These are phyloP conservation scores for Pocillopora damicornis DNA, from an alignment of 64 coral and sea anemone species.

Conservation along the genomic window DNA sequence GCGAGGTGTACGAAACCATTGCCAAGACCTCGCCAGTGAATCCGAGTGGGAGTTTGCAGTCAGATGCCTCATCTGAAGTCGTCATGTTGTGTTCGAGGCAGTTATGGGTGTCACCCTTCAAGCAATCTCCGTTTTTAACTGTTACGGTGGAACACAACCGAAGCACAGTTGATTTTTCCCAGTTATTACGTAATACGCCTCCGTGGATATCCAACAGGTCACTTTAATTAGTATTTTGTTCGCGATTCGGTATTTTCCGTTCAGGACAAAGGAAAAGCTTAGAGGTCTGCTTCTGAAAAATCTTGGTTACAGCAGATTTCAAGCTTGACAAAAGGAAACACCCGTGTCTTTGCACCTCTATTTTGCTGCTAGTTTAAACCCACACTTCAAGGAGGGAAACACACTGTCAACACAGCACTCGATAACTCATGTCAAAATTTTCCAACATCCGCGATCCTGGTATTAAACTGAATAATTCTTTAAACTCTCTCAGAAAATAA, in stretches of 20 bases:
- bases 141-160: neutral
- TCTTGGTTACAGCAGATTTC: neutral
- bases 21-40: neutral
- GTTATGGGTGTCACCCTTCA: neutral
- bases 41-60: neutral
- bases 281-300: neutral
- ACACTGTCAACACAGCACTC: too few relatives aligned
- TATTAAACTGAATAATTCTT: too few relatives aligned
- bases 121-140: neutral
- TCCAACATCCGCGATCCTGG: too few relatives aligned
- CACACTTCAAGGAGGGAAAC: neutral
- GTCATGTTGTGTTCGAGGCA: neutral
- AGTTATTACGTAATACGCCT: neutral
- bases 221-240: neutral
- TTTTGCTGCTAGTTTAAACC: neutral
- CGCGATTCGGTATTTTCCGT: neutral
- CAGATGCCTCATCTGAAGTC: neutral
- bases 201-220: neutral
- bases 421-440: too few relatives aligned
- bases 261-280: neutral
- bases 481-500: too few relatives aligned
- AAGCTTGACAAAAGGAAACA: neutral
- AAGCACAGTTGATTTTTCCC: neutral
- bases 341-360: neutral
- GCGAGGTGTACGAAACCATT: neutral